Percentiles rank a stretch among this genome's conserved stretches.
phyloP scores from a whole-genome alignment of 2,888 invertebrate species.

The Chironomus tentans region DNA sequence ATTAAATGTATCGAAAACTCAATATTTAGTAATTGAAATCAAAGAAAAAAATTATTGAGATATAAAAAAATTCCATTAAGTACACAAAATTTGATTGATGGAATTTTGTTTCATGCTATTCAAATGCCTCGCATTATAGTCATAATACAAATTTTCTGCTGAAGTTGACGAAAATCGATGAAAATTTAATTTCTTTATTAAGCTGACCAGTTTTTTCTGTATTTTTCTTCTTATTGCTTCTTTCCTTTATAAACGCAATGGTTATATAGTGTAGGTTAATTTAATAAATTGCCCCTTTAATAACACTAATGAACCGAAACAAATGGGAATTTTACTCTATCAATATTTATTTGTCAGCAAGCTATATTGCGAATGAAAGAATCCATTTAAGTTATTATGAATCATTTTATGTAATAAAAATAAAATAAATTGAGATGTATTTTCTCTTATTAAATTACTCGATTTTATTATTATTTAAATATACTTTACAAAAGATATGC shows the following conservation, averaged over 20 bases:
- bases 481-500: too few species aligned
- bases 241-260: background rate
- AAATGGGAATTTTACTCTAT: slow-evolving; percentile 9
- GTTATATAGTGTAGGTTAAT: slow-evolving; percentile 12
- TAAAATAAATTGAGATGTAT: background rate
- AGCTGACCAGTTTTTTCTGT: slow-evolving; percentile 4
- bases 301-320: slow-evolving; percentile 21
- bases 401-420: background rate
- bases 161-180: slow-evolving; percentile 22
- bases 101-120: background rate
- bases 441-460: background rate
- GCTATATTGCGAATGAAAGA: background rate
- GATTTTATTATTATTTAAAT: too few species aligned
- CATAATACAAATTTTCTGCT: too few species aligned
- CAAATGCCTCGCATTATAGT: too few species aligned
- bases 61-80: background rate
- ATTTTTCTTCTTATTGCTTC: background rate
- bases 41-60: too few species aligned
- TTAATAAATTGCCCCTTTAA: slow-evolving; percentile 24
- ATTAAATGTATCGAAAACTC: too few species aligned
- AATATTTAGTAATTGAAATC: too few species aligned
- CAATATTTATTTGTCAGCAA: slow-evolving; percentile 14
- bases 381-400: background rate
- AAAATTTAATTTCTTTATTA: slow-evolving; percentile 26
- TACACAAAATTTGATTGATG: slow-evolving; percentile 12